Evolutionary conservation across 2,888 invertebrate genomes (phyloP), one percentile per base, ranked within the genome.

Genomic region (Eucriotettix oculatus): DNA sequence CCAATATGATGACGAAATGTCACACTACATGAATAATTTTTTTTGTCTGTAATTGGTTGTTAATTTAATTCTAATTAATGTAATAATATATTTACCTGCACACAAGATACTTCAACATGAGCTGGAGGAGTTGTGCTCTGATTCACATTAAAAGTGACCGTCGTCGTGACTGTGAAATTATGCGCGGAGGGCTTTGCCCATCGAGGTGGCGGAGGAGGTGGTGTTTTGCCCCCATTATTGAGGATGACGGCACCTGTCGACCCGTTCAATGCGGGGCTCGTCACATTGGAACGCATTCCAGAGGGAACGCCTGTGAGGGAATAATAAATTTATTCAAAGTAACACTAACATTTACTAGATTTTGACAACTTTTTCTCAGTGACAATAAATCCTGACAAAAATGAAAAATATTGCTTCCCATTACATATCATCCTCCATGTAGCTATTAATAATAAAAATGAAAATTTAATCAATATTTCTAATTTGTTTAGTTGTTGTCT

Each of bases 81-180:
- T 29, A 29, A 29, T 29, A 29, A n/a, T 48, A n/a, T 48, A 48
- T 43, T 29, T 16, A 66, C 64, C 64, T 66, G 66, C 12, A 67
- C 63, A 58, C 67, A 66, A n/a, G 64, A 61, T 16, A 69, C 69
- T 61, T 69, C 68, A 10, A 68, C 64, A 60, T 68, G 68, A 9
- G 68, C 68, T 0, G 68, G 67, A 10, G 67, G 67, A 1, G 66
- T 61, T 72, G 68, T 77, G 75, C 73, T 77, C 74, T 81, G 79
- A 74, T 84, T 85, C 67, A 89, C 85, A 68, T 85, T 86, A 71
- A 89, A 87, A 16, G 88, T 88, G 56, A 90, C 87, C n/a, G 87
- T 88, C n/a, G 89, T 87, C 56, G 90, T 88, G 57, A 89, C 87
- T 55, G 85, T 87, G 71, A 89, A 87, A 71, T 88, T 89, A 71